Base-by-base conservation (phyloP, 2,888 invertebrate species). In the Drosophila ustulata region DNA sequence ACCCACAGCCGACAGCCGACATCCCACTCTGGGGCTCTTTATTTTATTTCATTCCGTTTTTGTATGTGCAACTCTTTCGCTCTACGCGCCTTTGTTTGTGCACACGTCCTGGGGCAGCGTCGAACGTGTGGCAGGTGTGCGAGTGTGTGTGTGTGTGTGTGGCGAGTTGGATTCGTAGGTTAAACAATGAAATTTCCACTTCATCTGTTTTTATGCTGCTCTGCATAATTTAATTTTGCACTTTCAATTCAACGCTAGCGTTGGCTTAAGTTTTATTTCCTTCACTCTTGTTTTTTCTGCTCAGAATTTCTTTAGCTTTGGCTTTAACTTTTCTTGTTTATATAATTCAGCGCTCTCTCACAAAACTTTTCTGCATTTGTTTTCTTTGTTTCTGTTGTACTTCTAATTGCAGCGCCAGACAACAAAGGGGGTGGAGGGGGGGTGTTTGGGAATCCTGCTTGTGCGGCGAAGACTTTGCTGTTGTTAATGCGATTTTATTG, bases 171-270 rank as follows among this genome's bases (percentile, higher is more conserved):
- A 70, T 58, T 71, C 80, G 75, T 80, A 82, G 84, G 81, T 85
- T 88, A 77, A 85, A 82, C 83, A 83, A 88, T 88, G 88, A 82
- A 84, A 88, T 85, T 85, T 85, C 87, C 88, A 88, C 87, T 88
- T 85, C 84, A 85, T 88, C 84, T 88, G 83, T 61, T 86, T 88
- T 85, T 86, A 86, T 88, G 87, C 88, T 83, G 80, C 82, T 82
- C 78, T 86, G 85, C 85, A 89, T 89, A 89, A 87, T 87, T 85
- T 82, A 71, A 88, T 84, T 84, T 81, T 84, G 75, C 80, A 88
- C 81, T 79, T 79, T 83, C 77, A 77, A 84, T 83, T 83, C 73
- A 59, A 59, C 59, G 37, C 37, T n/a, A n/a, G 30, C 49, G 55
- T 51, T 51, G 71, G 63, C 57, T 78, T 67, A 59, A 70, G 70